phyloP scores from a whole-genome alignment of 1,140 invertebrate genomes.

The Danaus melanippus region DNA sequence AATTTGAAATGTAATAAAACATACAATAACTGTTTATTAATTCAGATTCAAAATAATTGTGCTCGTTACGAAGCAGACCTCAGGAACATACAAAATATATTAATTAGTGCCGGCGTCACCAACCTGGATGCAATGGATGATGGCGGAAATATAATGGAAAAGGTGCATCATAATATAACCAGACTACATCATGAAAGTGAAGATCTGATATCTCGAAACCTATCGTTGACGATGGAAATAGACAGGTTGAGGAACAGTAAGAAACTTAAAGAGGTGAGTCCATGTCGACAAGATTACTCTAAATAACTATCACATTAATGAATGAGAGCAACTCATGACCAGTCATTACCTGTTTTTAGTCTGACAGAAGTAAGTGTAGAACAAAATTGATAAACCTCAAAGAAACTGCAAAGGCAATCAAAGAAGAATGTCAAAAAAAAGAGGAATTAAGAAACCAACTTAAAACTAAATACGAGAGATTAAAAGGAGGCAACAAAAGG shows the following conservation, averaged over 20 bases:
- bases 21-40: background rate
- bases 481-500: slow-evolving; percentile 74
- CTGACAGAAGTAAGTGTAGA: slow-evolving; percentile 70
- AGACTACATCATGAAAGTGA: slow-evolving; percentile 49
- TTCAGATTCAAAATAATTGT: slow-evolving; percentile 46
- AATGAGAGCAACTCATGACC: background rate
- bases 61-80: slow-evolving; percentile 46
- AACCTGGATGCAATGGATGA: slow-evolving; percentile 34
- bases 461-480: slow-evolving; percentile 78
- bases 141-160: slow-evolving; percentile 39
- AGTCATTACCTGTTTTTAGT: slow-evolving; percentile 35
- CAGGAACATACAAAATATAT: slow-evolving; percentile 51
- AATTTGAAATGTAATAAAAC: too few species aligned
- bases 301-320: background rate
- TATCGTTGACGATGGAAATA: slow-evolving; percentile 51
- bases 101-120: slow-evolving; percentile 46
- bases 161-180: slow-evolving; percentile 46
- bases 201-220: slow-evolving; percentile 50
- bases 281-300: slow-evolving; percentile 1
- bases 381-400: slow-evolving; percentile 72
- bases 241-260: slow-evolving; percentile 44
- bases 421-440: slow-evolving; percentile 76
- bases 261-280: slow-evolving; percentile 37
- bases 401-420: slow-evolving; percentile 72
- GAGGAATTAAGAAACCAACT: slow-evolving; percentile 74